phyloP scores from a whole-genome alignment of 2,888 invertebrate genomes.

The Orthonychiurus folsomi region DNA sequence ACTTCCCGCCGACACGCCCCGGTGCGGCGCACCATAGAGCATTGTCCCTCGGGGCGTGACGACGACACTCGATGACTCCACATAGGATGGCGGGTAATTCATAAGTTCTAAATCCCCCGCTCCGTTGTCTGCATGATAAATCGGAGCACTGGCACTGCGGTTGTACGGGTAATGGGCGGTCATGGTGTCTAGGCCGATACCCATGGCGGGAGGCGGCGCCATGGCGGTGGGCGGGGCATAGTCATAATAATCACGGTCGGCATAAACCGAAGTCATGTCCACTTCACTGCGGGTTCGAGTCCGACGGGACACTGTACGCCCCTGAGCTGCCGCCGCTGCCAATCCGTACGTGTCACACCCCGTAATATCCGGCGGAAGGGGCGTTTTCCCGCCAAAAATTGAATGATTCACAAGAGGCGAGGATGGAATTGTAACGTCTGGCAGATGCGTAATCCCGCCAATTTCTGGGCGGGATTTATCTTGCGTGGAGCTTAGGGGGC shows the following conservation, averaged over 20 bases:
- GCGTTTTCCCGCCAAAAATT: too few species aligned
- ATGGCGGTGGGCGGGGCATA: too few species aligned
- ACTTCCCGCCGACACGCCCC: conserved; percentile 22
- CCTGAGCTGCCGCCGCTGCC: not conserved
- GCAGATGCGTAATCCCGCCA: conserved; percentile 19
- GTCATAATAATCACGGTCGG: not conserved
- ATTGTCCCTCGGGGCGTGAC: too few species aligned
- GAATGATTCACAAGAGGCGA: too few species aligned
- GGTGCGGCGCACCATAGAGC: not conserved
- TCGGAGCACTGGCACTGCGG: not conserved
- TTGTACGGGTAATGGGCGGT: not conserved
- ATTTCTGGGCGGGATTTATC: conserved; percentile 2
- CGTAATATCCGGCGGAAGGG: not conserved
- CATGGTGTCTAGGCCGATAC: not conserved
- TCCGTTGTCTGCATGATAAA: conserved; percentile 27
- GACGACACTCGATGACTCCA: not conserved
- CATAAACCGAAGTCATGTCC: not conserved
- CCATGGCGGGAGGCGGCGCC: not conserved
- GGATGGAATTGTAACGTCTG: conserved; percentile 32
- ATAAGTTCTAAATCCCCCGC: conserved; percentile 16
- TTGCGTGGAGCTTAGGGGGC: conserved; percentile 9
- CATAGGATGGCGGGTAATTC: not conserved
- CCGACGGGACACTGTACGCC: too few species aligned
- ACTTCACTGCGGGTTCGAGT: too few species aligned
- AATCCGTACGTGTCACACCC: not conserved